These are phyloP conservation scores for Cotesia congregata DNA, from an alignment of 2,888 invertebrate genomes.

Conservation along the genomic window DNA sequence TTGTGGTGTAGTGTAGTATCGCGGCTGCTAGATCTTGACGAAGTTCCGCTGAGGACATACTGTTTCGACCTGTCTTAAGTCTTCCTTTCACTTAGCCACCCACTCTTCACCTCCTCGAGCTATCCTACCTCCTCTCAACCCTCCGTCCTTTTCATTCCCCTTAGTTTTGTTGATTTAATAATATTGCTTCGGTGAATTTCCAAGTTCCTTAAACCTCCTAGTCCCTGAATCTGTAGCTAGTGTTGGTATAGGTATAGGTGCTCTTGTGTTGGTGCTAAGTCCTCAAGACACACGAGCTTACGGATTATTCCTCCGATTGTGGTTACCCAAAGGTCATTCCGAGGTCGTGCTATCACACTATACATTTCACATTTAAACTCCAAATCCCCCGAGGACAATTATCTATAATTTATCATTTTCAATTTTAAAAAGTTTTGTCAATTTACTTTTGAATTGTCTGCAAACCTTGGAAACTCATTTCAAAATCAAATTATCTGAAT, in stretches of 20 bases:
- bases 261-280: neutral
- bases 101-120: neutral
- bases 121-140: constrained; percentile 35
- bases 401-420: neutral
- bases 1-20: constrained; percentile 30
- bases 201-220: neutral
- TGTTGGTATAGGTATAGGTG: too few relatives aligned
- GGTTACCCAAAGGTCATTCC: neutral
- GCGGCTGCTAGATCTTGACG: constrained; percentile 19
- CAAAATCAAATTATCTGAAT: too few relatives aligned
- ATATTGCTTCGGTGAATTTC: constrained; percentile 52
- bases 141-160: neutral
- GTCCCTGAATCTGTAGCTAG: too few relatives aligned
- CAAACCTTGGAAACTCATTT: too few relatives aligned
- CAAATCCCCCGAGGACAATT: neutral
- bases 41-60: constrained; percentile 37
- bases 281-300: neutral
- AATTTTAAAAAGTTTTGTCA: neutral
- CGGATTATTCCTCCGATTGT: neutral
- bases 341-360: neutral
- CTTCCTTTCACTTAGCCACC: constrained; percentile 35
- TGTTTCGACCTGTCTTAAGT: constrained; percentile 47
- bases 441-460: too few relatives aligned
- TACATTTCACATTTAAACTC: neutral
- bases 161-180: constrained; percentile 47